Evolutionary conservation across 2,113 vertebrate genomes (phyloP), one percentile per base, ranked within the genome.

Genomic region (Aix galericulata): DNA sequence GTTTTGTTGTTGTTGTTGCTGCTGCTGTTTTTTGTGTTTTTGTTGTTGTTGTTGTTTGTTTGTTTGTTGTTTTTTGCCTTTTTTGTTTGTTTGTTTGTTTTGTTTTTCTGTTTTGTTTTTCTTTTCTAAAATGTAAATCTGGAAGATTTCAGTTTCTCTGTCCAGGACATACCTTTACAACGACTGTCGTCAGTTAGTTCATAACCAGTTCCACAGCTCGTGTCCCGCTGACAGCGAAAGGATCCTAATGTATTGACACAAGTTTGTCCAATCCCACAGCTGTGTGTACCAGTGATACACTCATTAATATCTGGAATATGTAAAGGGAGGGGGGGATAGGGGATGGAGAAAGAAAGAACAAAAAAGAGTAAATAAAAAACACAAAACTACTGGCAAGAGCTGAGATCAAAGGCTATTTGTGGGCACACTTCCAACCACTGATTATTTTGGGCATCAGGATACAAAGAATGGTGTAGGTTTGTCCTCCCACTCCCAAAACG

Each of bases 191-290:
- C 99, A 0, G 99, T 99, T 40, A 99, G 98, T 48, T 99, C 99
- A 8, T 99, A 99, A 82, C 99, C 99, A 1, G 99, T 99, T 8
- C 99, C 99, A 6, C 99, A 99, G 98, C 99, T 99, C 20, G 98
- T 98, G 96, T 99, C 99, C 7, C 99, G 98, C 97, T 99, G 99
- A 75, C 99, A 99, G 72, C 99, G 99, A 95, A 98, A 99, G 0
- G 98, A 99, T 58, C 99, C 99, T 53, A 97, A 42, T 0, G 98
- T 99, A 83, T 99, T 99, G 95, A 99, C 98, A 75, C 99, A 99
- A 8, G 98, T 98, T 89, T 99, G 98, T 6, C 99, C 99, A 4
- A 96, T 93, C 10, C 98, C 98, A 93, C 99, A 99, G 88, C 93
- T 98, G 93, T 99, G 98, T 32, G 95, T 81, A 26, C 98, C 98